A percentile compares a stretch with the other conserved stretches of the same genome.
phyloP scores from a whole-genome alignment of 1,140 invertebrate species.

The Vanessa atalanta region DNA sequence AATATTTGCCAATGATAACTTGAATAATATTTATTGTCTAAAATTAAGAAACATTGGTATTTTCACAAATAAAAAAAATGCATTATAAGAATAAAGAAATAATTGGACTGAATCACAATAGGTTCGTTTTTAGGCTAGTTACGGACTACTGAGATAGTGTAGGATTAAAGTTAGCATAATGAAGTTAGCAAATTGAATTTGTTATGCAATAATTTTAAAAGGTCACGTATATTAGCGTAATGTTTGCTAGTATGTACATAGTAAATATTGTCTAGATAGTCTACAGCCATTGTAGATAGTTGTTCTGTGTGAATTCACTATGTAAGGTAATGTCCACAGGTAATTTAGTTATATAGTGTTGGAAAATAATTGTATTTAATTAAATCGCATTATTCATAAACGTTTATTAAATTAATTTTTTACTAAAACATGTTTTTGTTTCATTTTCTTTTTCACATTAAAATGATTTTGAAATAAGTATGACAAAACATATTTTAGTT shows the following conservation, averaged over 20 bases:
- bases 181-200: slow-evolving; percentile 2
- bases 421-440: too few relatives aligned
- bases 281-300: slow-evolving; percentile 2
- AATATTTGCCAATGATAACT: not conserved
- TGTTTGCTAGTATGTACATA: slow-evolving; percentile 16
- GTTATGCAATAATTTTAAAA: slow-evolving; percentile 23
- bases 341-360: not conserved
- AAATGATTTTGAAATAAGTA: too few relatives aligned
- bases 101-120: slow-evolving; percentile 21
- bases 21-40: not conserved
- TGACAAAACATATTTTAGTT: too few relatives aligned
- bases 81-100: not conserved
- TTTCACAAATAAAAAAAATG: not conserved
- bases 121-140: slow-evolving; percentile 12
- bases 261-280: slow-evolving; percentile 13
- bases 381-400: too few relatives aligned
- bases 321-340: not conserved
- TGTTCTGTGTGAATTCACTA: slow-evolving; percentile 8
- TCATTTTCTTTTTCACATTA: too few relatives aligned
- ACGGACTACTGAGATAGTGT: not conserved
- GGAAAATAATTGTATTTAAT: not conserved
- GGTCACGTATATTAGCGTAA: slow-evolving; percentile 2
- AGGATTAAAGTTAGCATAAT: slow-evolving; percentile 11
- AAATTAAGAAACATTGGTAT: not conserved
- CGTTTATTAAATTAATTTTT: too few relatives aligned